Evolutionary conservation across 2,113 vertebrate species (phyloP).

Genomic region (Dinomys branickii): DNA sequence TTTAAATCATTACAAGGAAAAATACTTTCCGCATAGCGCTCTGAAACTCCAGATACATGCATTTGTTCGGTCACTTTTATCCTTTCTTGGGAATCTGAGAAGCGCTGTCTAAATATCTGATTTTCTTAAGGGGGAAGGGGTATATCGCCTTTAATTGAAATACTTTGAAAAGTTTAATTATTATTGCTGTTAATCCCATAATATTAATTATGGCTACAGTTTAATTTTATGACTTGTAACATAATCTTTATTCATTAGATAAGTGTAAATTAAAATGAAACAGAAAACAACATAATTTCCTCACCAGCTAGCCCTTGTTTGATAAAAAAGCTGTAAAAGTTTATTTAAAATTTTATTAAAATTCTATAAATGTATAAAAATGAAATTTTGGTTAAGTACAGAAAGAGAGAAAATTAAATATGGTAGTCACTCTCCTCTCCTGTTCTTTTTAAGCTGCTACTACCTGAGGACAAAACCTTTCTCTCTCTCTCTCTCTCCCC

Average conservation of each 20-base stretch:
- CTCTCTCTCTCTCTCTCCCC: background rate
- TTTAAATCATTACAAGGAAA: background rate
- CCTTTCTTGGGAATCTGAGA: background rate
- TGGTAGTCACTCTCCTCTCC: background rate
- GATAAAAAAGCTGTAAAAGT: background rate
- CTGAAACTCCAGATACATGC: background rate
- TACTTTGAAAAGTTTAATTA: background rate
- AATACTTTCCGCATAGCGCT: background rate
- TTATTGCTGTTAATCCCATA: background rate
- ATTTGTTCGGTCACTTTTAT: background rate
- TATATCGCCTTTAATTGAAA: background rate
- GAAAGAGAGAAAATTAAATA: background rate
- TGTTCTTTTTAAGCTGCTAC: background rate
- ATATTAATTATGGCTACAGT: background rate
- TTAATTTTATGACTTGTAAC: constrained; percentile 3
- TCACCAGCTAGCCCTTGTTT: background rate
- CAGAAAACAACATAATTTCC: background rate
- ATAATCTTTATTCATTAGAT: background rate
- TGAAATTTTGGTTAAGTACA: background rate
- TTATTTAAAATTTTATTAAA: background rate
- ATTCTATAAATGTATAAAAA: background rate
- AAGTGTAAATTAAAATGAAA: background rate
- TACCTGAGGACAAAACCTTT: background rate
- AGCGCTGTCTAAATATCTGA: background rate
- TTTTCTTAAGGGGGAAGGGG: background rate